A percentile compares a stretch with the other conserved stretches of the same genome.
These are phyloP conservation scores for Lacerta agilis DNA, from an alignment of 2,797 vertebrate genomes.

Conservation along the genomic window DNA sequence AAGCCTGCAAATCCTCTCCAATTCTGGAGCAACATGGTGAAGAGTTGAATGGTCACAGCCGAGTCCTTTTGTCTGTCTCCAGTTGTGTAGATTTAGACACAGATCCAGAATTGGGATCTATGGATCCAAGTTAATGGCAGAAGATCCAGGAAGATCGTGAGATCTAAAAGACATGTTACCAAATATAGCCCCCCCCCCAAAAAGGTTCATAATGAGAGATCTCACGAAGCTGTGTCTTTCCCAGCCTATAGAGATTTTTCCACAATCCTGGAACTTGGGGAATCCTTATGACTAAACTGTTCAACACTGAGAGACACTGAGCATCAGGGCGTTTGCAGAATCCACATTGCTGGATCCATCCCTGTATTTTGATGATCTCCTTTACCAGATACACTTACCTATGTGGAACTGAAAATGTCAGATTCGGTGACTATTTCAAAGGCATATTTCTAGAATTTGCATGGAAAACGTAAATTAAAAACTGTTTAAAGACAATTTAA, in stretches of 20 bases:
- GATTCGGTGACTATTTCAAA: no score
- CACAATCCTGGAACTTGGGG: background rate
- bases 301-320: background rate
- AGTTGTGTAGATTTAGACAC: background rate
- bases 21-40: constrained; percentile 48
- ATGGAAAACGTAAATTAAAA: background rate
- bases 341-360: background rate
- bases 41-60: background rate
- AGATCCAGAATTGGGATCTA: background rate
- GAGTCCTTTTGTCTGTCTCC: background rate
- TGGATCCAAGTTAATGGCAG: background rate
- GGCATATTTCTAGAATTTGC: no score
- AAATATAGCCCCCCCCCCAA: background rate
- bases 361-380: background rate
- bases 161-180: background rate
- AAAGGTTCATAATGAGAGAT: background rate
- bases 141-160: background rate
- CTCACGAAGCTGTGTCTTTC: background rate
- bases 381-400: background rate
- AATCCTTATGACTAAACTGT: background rate
- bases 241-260: background rate
- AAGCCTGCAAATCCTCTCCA: constrained; percentile 25
- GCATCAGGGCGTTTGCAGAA: background rate
- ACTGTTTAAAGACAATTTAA: background rate
- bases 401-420: no score